These are phyloP conservation scores for Thelaira solivaga DNA, from an alignment of 2,888 invertebrate species.

Conservation along the genomic window DNA sequence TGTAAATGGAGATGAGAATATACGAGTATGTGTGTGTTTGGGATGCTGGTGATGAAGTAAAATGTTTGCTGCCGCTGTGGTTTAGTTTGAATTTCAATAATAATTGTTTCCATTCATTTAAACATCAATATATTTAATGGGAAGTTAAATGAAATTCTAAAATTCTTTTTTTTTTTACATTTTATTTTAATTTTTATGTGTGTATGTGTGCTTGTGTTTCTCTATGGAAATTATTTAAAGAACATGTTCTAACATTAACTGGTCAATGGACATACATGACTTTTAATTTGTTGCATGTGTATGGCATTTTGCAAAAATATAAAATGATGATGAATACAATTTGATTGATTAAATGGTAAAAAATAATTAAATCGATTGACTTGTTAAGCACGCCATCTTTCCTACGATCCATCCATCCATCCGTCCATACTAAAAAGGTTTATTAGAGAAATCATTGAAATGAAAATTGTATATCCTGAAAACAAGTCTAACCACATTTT, in stretches of 20 bases:
- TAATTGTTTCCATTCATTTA: slow-evolving; percentile 57
- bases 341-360: slow-evolving; percentile 57
- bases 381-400: slow-evolving; percentile 41
- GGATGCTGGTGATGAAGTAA: slow-evolving; percentile 38
- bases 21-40: background rate
- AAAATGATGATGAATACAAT: slow-evolving; percentile 33
- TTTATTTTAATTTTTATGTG: background rate
- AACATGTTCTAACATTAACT: slow-evolving; percentile 54
- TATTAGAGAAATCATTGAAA: slow-evolving; percentile 26
- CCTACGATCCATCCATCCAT: too few relatives aligned
- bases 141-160: slow-evolving; percentile 43
- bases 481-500: slow-evolving; percentile 25
- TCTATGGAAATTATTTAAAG: slow-evolving; percentile 22
- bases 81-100: slow-evolving; percentile 46
- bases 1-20: background rate
- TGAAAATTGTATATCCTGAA: background rate
- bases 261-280: slow-evolving; percentile 51
- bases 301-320: background rate
- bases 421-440: background rate
- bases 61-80: slow-evolving; percentile 40
- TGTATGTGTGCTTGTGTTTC: background rate
- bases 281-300: slow-evolving; percentile 54
- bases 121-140: slow-evolving; percentile 53
- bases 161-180: background rate
- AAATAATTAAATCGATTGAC: slow-evolving; percentile 56